These are phyloP conservation scores for Entelurus aequoreus DNA, from an alignment of 2,113 vertebrate species.

Conservation along the genomic window DNA sequence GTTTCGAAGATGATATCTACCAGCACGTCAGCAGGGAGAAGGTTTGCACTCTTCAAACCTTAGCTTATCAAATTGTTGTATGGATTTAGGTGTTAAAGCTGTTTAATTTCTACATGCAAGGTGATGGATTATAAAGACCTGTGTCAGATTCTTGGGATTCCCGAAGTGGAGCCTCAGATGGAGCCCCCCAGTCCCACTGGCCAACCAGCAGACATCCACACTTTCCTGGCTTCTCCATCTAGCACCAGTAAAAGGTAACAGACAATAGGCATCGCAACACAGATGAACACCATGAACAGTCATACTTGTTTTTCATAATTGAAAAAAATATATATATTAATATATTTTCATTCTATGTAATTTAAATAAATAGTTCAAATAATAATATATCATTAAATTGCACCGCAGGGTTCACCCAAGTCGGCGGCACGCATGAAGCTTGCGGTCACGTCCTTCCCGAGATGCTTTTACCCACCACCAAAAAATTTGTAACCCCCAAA, in stretches of 20 bases:
- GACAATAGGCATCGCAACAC: not conserved
- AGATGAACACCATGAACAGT: not conserved
- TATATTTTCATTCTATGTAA: too few species aligned
- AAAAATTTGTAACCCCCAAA: too few species aligned
- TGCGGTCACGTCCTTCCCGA: too few species aligned
- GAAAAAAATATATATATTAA: too few species aligned
- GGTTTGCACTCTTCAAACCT: conserved; percentile 53
- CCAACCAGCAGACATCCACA: conserved; percentile 74
- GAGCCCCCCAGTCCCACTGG: conserved; percentile 61
- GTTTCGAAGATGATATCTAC: conserved; percentile 88
- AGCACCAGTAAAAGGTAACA: conserved; percentile 84
- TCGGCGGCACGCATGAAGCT: too few species aligned
- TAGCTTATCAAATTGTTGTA: not conserved
- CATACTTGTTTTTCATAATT: too few species aligned
- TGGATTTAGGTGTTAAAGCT: not conserved
- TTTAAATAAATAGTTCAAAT: too few species aligned
- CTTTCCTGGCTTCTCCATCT: conserved; percentile 89
- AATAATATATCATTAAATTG: too few species aligned
- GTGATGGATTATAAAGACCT: conserved; percentile 86
- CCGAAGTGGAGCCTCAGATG: conserved; percentile 69
- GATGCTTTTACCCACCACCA: too few species aligned
- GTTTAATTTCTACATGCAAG: conserved; percentile 51
- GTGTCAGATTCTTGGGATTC: conserved; percentile 81
- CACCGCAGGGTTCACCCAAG: too few species aligned
- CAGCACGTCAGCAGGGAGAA: conserved; percentile 85